Conservation (phyloP, 2,113 vertebrate species). For the Maccullochella peelii region DNA sequence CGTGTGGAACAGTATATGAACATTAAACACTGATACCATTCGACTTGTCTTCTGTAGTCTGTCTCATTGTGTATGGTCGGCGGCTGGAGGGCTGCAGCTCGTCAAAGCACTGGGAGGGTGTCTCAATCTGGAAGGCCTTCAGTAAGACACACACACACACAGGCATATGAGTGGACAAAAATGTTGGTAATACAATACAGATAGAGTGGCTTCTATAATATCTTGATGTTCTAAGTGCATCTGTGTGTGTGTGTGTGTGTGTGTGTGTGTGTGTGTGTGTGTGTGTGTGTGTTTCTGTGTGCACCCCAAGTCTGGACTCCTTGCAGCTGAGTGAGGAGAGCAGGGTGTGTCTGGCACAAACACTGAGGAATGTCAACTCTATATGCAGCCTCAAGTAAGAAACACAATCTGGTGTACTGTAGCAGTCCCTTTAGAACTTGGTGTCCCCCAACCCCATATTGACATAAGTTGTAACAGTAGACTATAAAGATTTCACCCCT, state of each 20-base stretch:
- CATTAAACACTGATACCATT: neutral
- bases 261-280: neutral
- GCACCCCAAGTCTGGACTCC: conserved; percentile 81
- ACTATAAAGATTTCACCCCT: neutral
- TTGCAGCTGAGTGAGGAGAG: conserved; percentile 74
- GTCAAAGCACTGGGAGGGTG: conserved; percentile 65
- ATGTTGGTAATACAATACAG: neutral
- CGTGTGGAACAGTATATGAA: neutral
- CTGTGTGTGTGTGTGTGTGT: neutral
- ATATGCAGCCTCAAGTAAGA: conserved; percentile 86
- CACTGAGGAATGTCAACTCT: conserved; percentile 70
- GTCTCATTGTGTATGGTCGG: conserved; percentile 69
- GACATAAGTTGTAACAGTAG: neutral
- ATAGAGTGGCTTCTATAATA: neutral
- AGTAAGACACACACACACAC: conserved; percentile 58
- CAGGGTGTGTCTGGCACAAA: conserved; percentile 66
- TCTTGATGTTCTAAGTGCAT: neutral
- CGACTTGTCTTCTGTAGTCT: conserved; percentile 63
- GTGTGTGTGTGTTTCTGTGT: neutral
- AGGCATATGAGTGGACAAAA: neutral
- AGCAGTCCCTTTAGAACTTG: neutral
- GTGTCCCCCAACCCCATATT: neutral
- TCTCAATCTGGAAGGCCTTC: conserved; percentile 68
- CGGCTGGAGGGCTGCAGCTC: conserved; percentile 57
- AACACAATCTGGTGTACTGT: neutral